These are phyloP conservation scores for Meteorus cinctellus DNA, from an alignment of 2,888 invertebrate genomes.

Conservation along the genomic window DNA sequence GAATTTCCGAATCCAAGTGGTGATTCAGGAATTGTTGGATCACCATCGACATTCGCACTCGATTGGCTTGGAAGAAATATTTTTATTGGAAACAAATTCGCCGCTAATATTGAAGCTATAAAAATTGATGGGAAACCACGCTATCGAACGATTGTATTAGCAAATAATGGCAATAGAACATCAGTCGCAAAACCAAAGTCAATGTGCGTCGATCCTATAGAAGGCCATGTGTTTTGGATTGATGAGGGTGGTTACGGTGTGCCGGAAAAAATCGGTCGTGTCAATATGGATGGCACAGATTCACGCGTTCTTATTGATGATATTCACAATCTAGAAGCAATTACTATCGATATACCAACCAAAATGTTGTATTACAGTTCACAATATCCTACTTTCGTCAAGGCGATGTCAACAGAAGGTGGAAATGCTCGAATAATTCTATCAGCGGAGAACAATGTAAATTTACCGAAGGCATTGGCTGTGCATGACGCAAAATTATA, in stretches of 20 bases:
- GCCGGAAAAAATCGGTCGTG: slow-evolving; percentile 90
- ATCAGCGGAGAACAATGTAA: slow-evolving; percentile 81
- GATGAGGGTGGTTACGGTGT: slow-evolving; percentile 95
- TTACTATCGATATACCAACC: slow-evolving; percentile 88
- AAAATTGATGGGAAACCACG: slow-evolving; percentile 89
- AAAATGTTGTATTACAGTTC: slow-evolving; percentile 93
- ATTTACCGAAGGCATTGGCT: slow-evolving; percentile 86
- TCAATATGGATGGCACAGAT: slow-evolving; percentile 94
- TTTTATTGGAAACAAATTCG: slow-evolving; percentile 91
- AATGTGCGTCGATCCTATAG: slow-evolving; percentile 92
- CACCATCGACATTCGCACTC: slow-evolving; percentile 92
- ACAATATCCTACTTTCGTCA: slow-evolving; percentile 82
- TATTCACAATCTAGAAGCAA: slow-evolving; percentile 85
- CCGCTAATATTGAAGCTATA: slow-evolving; percentile 93
- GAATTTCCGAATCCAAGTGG: slow-evolving; percentile 82
- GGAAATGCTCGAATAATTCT: slow-evolving; percentile 81
- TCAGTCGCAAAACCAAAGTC: slow-evolving; percentile 92
- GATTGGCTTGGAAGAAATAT: slow-evolving; percentile 98
- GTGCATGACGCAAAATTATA: slow-evolving; percentile 88
- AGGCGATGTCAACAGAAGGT: slow-evolving; percentile 84
- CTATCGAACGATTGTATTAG: slow-evolving; percentile 88
- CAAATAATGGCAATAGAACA: slow-evolving; percentile 89
- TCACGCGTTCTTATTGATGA: slow-evolving; percentile 83
- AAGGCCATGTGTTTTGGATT: slow-evolving; percentile 94
- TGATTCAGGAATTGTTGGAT: slow-evolving; percentile 91